A percentile compares a stretch with the other conserved stretches of the same genome.
Evolutionary conservation across 2,888 invertebrate species (phyloP).

Genomic region (Xestobium rufovillosum): DNA sequence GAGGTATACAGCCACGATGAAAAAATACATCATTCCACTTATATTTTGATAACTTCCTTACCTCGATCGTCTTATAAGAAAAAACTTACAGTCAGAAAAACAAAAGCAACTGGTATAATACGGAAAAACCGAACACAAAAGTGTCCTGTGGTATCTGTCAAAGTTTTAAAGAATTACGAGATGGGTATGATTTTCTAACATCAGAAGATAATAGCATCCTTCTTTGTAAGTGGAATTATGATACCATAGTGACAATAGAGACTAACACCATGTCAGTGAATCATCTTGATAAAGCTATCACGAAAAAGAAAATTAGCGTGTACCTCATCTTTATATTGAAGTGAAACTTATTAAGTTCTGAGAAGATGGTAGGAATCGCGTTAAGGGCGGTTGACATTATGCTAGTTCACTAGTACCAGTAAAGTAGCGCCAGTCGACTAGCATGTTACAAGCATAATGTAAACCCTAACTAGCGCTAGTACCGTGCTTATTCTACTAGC

Average conservation of each 20-base stretch:
- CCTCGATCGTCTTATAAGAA: slow-evolving; percentile 18
- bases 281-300: slow-evolving; percentile 14
- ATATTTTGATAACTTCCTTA: slow-evolving; percentile 24
- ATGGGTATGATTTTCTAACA: slow-evolving; percentile 8
- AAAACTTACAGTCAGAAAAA: slow-evolving; percentile 13
- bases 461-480: too few species aligned
- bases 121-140: slow-evolving; percentile 17
- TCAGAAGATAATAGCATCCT: slow-evolving; percentile 5
- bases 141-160: slow-evolving; percentile 9
- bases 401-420: too few species aligned
- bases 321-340: too few species aligned
- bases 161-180: slow-evolving; percentile 11
- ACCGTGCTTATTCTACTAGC: too few species aligned
- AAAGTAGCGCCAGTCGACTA: too few species aligned
- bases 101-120: slow-evolving; percentile 19
- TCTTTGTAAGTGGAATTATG: slow-evolving; percentile 21
- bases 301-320: too few species aligned
- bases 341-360: too few species aligned
- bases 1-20: slow-evolving; percentile 14
- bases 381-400: too few species aligned
- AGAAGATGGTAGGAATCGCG: too few species aligned
- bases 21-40: slow-evolving; percentile 15
- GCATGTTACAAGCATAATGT: too few species aligned
- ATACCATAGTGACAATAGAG: slow-evolving; percentile 19
- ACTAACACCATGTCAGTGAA: slow-evolving; percentile 12